Conservation (phyloP, 2,888 invertebrate genomes). For the Abrostola triplasia region DNA sequence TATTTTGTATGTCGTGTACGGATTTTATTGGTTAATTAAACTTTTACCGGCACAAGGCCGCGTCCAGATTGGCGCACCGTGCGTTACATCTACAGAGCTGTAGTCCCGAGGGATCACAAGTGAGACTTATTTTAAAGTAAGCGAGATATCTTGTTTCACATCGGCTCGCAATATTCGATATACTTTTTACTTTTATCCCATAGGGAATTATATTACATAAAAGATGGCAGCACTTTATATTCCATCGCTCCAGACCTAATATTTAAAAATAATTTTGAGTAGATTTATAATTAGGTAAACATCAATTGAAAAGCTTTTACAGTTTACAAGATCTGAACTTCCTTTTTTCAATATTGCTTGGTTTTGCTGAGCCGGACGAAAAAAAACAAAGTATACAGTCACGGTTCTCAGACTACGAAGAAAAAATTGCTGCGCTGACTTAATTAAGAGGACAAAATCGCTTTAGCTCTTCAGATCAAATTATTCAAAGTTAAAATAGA, state of each 20-base stretch:
- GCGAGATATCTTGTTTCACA: conserved; percentile 4
- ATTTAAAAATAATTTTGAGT: too few relatives aligned
- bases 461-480: conserved; percentile 50
- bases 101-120: background rate
- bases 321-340: conserved; percentile 59
- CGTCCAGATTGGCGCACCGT: background rate
- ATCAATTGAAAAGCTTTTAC: conserved; percentile 1
- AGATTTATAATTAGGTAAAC: too few relatives aligned
- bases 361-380: conserved; percentile 49
- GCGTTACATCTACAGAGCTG: background rate
- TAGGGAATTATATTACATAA: background rate
- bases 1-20: background rate
- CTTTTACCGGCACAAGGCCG: background rate
- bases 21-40: conserved; percentile 1
- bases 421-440: conserved; percentile 49
- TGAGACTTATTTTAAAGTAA: conserved; percentile 11
- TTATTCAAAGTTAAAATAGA: conserved; percentile 26
- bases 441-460: conserved; percentile 52
- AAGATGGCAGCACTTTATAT: conserved; percentile 8
- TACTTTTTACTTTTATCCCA: conserved; percentile 13
- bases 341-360: conserved; percentile 56
- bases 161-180: conserved; percentile 7
- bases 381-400: conserved; percentile 36
- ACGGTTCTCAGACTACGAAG: conserved; percentile 38
- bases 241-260: too few relatives aligned